Evolutionary conservation across 2,113 vertebrate species (phyloP).

Genomic region (Furnarius figulus): DNA sequence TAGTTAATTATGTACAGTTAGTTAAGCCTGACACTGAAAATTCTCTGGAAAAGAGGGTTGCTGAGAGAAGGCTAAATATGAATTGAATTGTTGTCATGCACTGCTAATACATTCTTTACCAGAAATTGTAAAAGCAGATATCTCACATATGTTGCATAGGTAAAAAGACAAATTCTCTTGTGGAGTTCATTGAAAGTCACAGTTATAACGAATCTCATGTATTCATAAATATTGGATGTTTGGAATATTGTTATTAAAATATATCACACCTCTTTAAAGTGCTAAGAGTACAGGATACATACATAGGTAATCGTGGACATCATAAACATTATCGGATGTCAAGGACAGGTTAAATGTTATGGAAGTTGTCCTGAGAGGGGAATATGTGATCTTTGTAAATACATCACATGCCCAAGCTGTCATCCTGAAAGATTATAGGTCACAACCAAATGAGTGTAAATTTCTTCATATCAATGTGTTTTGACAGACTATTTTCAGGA

Average conservation of each 20-base stretch:
- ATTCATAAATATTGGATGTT: not conserved
- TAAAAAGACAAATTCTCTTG: not conserved
- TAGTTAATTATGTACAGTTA: not conserved
- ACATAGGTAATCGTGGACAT: not conserved
- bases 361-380: not conserved
- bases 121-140: not conserved
- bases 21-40: not conserved
- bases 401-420: not conserved
- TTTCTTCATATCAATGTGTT: not conserved
- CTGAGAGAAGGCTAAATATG: not conserved
- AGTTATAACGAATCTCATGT: not conserved
- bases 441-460: not conserved
- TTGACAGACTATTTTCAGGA: not conserved
- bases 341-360: not conserved
- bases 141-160: not conserved
- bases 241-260: not conserved
- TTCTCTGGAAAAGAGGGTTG: not conserved
- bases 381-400: not conserved
- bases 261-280: not conserved
- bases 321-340: not conserved
- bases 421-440: not conserved
- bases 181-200: not conserved
- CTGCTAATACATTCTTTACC: not conserved
- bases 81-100: not conserved
- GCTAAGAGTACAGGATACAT: not conserved